Percentiles rank a stretch among this genome's conserved stretches.
Conservation (phyloP, 2,113 vertebrate species). For the Carassius carassius region DNA sequence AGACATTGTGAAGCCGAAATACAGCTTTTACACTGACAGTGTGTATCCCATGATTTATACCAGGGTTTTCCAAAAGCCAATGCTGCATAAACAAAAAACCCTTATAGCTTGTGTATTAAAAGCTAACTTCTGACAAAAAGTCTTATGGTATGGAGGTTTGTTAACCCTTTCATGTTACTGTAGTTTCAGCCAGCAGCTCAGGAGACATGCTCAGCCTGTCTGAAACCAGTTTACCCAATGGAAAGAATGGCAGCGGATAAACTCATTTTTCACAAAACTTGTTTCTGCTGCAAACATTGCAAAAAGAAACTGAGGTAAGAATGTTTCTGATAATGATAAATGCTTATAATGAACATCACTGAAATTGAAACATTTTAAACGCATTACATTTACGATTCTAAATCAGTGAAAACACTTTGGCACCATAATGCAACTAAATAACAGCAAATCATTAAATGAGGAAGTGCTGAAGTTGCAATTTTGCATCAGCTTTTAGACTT, state of each 20-base stretch:
- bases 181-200: constrained; percentile 71
- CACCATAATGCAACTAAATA: not conserved
- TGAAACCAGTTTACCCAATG: constrained; percentile 77
- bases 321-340: not conserved
- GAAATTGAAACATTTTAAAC: not conserved
- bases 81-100: not conserved
- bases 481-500: constrained; percentile 5
- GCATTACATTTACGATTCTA: not conserved
- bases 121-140: not conserved
- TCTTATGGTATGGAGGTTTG: not conserved
- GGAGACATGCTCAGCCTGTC: constrained; percentile 78
- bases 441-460: not conserved
- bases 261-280: constrained; percentile 76
- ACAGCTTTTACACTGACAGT: not conserved
- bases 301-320: constrained; percentile 81
- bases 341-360: not conserved
- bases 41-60: not conserved
- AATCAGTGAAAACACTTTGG: not conserved
- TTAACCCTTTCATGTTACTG: constrained; percentile 45
- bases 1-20: not conserved
- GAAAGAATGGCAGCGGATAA: constrained; percentile 76
- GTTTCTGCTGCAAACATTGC: constrained; percentile 85
- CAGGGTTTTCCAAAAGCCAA: not conserved
- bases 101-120: not conserved
- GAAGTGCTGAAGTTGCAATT: constrained; percentile 11